Evolutionary conservation across 2,113 vertebrate species (phyloP), one percentile per base, ranked within the genome.

Genomic region (Lanius collurio): DNA sequence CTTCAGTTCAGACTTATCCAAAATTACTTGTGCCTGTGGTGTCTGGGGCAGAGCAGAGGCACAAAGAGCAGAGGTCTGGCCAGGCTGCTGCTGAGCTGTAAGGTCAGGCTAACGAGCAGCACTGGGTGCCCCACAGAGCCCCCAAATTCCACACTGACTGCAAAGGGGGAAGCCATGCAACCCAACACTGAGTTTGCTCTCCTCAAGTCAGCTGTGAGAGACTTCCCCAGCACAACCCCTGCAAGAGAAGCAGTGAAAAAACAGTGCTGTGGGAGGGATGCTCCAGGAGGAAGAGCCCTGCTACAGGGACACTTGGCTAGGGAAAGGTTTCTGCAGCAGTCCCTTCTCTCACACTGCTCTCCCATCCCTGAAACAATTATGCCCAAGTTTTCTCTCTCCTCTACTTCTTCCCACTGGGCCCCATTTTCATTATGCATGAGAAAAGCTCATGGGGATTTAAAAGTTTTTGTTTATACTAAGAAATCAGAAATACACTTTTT

Each of bases 1-100:
- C 87, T 91, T 87, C 83, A 74, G 47, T 22, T 63, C 15, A 76
- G 76, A 37, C 42, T 83, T 93, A 83, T 0, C 80, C 83, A 77
- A 95, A 90, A 82, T 93, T 69, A 56, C 79, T 77, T 67, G 70
- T 91, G 90, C 94, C 96, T 88, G 95, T 33, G 70, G 92, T 88
- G 82, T 39, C 5, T 8, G 62, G 84, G 85, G 85, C 83, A 88
- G 10, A 79, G 79, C 47, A 46, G 77, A 93, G 90, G 78, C 62
- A 75, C 1, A 0, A 33, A 57, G 82, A 94, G 69, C 77, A 84
- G 57, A 37, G 70, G 75, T 49, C 33, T 74, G 91, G 68, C 71
- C 81, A 64, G 90, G 79, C 82, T 74, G 90, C 69, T 81, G 87
- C 70, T 90, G 82, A 89, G 90, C 80, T 69, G 82, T 44, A 41